phyloP scores from a whole-genome alignment of 2,797 vertebrate species.

The Mus spretus region DNA sequence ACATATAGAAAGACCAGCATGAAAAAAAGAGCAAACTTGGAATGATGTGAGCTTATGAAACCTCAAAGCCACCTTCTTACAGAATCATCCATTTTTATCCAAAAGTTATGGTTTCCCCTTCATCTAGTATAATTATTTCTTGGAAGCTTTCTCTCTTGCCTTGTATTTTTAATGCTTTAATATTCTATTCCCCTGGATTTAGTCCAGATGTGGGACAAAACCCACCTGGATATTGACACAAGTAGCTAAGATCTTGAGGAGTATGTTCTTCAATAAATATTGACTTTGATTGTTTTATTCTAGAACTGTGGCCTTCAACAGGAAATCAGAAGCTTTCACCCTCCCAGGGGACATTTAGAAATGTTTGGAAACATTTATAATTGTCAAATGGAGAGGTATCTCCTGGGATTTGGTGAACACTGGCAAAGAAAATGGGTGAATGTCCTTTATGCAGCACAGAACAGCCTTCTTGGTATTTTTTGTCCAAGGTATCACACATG shows the following conservation, averaged over 20 bases:
- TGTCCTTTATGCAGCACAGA: neutral
- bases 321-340: neutral
- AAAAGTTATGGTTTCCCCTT: neutral
- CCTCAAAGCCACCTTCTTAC: neutral
- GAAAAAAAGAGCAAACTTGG: too few species aligned
- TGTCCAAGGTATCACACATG: neutral
- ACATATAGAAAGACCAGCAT: neutral
- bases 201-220: neutral
- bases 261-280: neutral
- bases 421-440: neutral
- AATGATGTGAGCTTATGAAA: neutral
- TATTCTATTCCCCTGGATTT: neutral
- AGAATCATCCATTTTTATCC: neutral
- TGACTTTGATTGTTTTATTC: neutral
- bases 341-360: neutral
- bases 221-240: neutral
- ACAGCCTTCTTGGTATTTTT: neutral
- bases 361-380: neutral
- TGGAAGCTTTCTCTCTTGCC: neutral
- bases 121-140: neutral
- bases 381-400: neutral
- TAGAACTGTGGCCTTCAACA: neutral
- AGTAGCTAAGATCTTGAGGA: too few species aligned
- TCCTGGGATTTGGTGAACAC: neutral
- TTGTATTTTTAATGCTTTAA: neutral